phyloP scores from a whole-genome alignment of 2,113 vertebrate genomes.

The Paradoxurus hermaphroditus region DNA sequence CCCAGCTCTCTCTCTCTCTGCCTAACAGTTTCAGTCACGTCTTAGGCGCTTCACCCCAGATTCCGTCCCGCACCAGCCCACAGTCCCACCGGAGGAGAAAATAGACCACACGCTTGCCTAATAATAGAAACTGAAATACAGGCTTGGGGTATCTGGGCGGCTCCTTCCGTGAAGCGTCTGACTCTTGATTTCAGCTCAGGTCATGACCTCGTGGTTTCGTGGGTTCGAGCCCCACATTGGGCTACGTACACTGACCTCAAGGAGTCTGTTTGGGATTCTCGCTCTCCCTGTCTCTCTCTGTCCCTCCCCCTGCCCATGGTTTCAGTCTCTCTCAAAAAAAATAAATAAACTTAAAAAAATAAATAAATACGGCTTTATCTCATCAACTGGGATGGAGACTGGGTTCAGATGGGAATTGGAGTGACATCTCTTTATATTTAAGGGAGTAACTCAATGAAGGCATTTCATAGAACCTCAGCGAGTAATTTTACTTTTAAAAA shows the following conservation, averaged over 20 bases:
- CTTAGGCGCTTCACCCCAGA: fast-evolving
- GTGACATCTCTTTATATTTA: background rate
- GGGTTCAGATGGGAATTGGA: background rate
- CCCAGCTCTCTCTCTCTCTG: background rate
- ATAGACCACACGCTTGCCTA: fast-evolving
- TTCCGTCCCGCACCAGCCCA: fast-evolving
- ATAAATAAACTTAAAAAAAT: too few relatives aligned
- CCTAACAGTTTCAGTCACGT: fast-evolving
- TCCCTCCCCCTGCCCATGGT: too few relatives aligned
- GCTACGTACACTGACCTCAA: too few relatives aligned
- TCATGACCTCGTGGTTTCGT: too few relatives aligned
- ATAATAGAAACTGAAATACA: background rate
- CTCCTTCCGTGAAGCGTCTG: too few relatives aligned
- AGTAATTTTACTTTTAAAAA: background rate
- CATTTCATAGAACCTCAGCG: background rate
- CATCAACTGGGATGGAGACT: too few relatives aligned
- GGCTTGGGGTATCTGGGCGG: too few relatives aligned
- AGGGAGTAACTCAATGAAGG: background rate
- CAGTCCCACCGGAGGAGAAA: background rate
- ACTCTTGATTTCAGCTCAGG: too few relatives aligned
- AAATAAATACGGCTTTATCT: background rate
- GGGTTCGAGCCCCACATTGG: too few relatives aligned
- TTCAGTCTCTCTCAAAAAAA: too few relatives aligned
- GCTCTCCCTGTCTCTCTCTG: too few relatives aligned
- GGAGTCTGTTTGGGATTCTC: too few relatives aligned